A percentile compares a stretch with the other conserved stretches of the same genome.
These are phyloP conservation scores for Gymnocypris eckloni DNA, from an alignment of 2,797 vertebrate genomes.

Conservation along the genomic window DNA sequence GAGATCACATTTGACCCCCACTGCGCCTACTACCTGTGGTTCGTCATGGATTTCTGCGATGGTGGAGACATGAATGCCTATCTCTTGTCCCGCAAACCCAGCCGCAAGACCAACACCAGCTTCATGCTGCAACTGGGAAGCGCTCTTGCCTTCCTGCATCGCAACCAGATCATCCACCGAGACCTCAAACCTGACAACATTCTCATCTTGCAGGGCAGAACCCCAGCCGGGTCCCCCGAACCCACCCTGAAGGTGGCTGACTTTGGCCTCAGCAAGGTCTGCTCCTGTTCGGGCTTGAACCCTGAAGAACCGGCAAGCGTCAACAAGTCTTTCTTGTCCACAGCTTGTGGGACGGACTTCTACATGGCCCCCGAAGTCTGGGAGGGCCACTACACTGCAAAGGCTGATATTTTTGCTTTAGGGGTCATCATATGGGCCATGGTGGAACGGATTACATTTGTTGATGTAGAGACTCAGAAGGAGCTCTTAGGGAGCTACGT, in stretches of 20 bases:
- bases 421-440: conserved; percentile 98
- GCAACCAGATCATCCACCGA: conserved; percentile 95
- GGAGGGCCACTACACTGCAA: conserved; percentile 97
- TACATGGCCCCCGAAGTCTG: conserved; percentile 98
- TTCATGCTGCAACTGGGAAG: conserved; percentile 98
- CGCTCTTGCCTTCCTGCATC: conserved; percentile 95
- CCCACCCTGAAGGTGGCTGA: conserved; percentile 97
- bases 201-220: conserved; percentile 87
- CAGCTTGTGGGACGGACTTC: conserved; percentile 94
- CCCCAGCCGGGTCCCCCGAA: conserved; percentile 81
- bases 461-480: conserved; percentile 93
- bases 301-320: conserved; percentile 91
- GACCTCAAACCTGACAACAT: conserved; percentile 99
- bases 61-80: conserved; percentile 98
- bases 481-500: conserved; percentile 94
- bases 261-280: conserved; percentile 96
- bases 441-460: conserved; percentile 95
- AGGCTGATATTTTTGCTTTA: conserved; percentile 96
- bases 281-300: conserved; percentile 89
- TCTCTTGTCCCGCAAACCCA: conserved; percentile 92
- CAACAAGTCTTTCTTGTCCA: conserved; percentile 96
- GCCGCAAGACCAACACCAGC: conserved; percentile 94
- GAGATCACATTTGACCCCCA: conserved; percentile 93
- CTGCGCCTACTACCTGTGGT: conserved; percentile 96
- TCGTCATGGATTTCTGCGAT: conserved; percentile 98